A percentile compares a stretch with the other conserved stretches of the same genome.
These are phyloP conservation scores for Serinus canaria DNA, from an alignment of 2,113 vertebrate species.

Conservation along the genomic window DNA sequence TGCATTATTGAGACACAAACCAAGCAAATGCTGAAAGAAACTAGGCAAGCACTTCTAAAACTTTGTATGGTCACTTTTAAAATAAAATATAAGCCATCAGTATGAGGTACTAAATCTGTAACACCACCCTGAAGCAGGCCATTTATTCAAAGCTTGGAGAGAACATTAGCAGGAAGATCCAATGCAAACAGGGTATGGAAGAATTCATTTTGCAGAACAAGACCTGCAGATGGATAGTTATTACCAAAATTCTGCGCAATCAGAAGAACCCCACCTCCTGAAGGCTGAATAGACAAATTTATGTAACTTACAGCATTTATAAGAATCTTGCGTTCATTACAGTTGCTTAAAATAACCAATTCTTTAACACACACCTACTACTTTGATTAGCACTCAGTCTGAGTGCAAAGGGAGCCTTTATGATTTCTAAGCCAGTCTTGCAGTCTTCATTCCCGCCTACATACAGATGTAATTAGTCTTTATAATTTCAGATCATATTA, in stretches of 20 bases:
- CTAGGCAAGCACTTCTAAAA: background rate
- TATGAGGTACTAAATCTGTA: background rate
- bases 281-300: background rate
- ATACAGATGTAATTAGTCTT: background rate
- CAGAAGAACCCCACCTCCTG: background rate
- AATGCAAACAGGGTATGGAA: background rate
- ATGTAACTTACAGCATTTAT: background rate
- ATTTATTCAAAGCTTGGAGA: background rate
- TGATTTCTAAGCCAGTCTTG: background rate
- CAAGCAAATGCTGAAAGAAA: background rate
- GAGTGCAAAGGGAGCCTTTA: background rate
- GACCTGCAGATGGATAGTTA: background rate
- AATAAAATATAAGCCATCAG: background rate
- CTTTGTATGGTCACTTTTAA: background rate
- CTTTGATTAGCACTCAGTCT: background rate
- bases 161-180: background rate
- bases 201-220: background rate
- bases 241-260: fast-evolving
- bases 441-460: background rate
- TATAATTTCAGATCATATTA: background rate
- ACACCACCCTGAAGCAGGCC: background rate
- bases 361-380: background rate
- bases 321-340: background rate
- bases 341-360: slow-evolving; percentile 5
- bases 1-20: background rate